A percentile compares a stretch with the other conserved stretches of the same genome.
Conservation (phyloP, 2,888 invertebrate genomes). For the Ischnus inquisitorius region DNA sequence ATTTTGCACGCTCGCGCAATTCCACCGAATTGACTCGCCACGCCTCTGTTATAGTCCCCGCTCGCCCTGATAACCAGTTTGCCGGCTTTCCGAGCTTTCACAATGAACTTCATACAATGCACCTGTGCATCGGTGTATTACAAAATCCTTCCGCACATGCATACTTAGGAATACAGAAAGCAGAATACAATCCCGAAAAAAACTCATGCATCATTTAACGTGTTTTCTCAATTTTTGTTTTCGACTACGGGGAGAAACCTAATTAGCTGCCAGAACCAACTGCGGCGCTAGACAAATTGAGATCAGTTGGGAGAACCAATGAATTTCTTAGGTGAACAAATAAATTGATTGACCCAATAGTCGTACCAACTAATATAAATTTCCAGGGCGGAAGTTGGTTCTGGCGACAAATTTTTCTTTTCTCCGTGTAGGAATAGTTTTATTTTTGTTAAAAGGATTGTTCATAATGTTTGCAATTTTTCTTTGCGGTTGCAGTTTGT, state of each 20-base stretch:
- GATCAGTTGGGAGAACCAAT: too few relatives aligned
- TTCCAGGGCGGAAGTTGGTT: too few relatives aligned
- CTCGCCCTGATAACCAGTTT: conserved; percentile 64
- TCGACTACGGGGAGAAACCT: too few relatives aligned
- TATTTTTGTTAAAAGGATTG: conserved; percentile 54
- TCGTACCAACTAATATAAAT: too few relatives aligned
- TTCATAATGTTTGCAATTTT: conserved; percentile 57
- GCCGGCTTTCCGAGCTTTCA: conserved; percentile 56
- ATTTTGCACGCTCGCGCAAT: conserved; percentile 64
- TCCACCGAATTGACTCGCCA: conserved; percentile 65
- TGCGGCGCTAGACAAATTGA: too few relatives aligned
- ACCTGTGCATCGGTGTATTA: not conserved
- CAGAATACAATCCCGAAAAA: not conserved
- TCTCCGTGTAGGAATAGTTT: not conserved
- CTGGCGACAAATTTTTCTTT: too few relatives aligned
- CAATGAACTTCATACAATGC: conserved; percentile 46
- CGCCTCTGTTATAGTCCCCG: conserved; percentile 61
- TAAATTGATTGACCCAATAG: too few relatives aligned
- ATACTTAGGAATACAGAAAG: not conserved
- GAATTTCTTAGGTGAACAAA: too few relatives aligned
- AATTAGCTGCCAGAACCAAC: too few relatives aligned
- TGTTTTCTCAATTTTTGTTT: conserved; percentile 35
- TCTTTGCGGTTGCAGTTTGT: conserved; percentile 91
- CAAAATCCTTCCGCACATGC: not conserved
- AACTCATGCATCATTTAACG: not conserved